Evolutionary conservation across 2,888 invertebrate species (phyloP).

Genomic region (Nomada ruficornis): DNA sequence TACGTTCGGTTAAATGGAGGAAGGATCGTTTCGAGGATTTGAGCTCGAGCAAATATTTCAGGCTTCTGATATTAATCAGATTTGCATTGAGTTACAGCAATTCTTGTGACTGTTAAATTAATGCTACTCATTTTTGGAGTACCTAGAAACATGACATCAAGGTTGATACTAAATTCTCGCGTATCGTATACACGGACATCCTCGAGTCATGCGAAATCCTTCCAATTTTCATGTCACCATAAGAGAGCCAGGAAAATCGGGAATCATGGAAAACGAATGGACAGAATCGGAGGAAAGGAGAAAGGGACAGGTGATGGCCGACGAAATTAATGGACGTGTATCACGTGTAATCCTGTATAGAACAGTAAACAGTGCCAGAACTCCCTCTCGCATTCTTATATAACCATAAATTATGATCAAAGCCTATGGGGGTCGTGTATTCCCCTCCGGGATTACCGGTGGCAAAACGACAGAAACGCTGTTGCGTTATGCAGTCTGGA

Average conservation of each 20-base stretch:
- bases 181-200: not conserved
- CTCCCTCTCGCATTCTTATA: slow-evolving; percentile 82
- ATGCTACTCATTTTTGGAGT: too few relatives aligned
- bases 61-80: not conserved
- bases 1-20: not conserved
- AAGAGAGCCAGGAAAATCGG: not conserved
- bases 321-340: slow-evolving; percentile 77
- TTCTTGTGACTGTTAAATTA: not conserved
- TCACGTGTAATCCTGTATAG: slow-evolving; percentile 76
- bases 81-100: not conserved
- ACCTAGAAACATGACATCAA: too few relatives aligned
- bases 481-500: slow-evolving; percentile 42
- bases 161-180: too few relatives aligned
- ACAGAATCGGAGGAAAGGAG: slow-evolving; percentile 19
- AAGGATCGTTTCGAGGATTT: not conserved
- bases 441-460: slow-evolving; percentile 73
- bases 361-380: slow-evolving; percentile 77
- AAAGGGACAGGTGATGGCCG: slow-evolving; percentile 60
- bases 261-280: slow-evolving; percentile 4
- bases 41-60: not conserved
- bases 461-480: slow-evolving; percentile 54
- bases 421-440: slow-evolving; percentile 73
- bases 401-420: slow-evolving; percentile 82
- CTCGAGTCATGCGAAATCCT: not conserved
- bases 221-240: not conserved